phyloP scores from a whole-genome alignment of 2,888 invertebrate species.

The Clostera curtula region DNA sequence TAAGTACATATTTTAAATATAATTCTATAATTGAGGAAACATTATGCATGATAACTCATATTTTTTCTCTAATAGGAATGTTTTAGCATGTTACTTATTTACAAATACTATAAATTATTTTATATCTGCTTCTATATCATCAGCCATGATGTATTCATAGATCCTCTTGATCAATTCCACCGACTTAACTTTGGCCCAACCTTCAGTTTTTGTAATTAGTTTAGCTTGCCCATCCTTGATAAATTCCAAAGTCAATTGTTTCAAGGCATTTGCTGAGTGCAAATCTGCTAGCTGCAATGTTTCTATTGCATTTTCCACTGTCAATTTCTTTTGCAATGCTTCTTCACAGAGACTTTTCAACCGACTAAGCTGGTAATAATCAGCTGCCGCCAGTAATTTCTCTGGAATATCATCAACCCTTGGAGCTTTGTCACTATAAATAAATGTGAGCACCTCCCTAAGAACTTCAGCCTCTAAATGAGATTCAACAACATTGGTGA shows the following conservation, averaged over 20 bases:
- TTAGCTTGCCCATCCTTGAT: constrained; percentile 64
- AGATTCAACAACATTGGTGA: constrained; percentile 54
- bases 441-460: constrained; percentile 52
- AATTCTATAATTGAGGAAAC: no score
- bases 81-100: not conserved
- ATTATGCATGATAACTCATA: no score
- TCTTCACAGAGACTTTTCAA: constrained; percentile 60
- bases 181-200: constrained; percentile 57
- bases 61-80: no score
- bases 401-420: constrained; percentile 62
- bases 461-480: constrained; percentile 55
- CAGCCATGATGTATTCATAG: constrained; percentile 58
- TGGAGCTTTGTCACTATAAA: constrained; percentile 63
- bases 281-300: constrained; percentile 59
- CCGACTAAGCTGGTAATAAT: constrained; percentile 57
- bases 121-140: constrained; percentile 52
- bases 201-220: constrained; percentile 57
- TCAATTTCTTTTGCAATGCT: constrained; percentile 56
- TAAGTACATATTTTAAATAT: no score
- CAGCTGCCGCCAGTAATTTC: constrained; percentile 57
- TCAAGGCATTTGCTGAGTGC: constrained; percentile 53
- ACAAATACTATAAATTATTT: constrained; percentile 16
- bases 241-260: constrained; percentile 53
- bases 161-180: constrained; percentile 59
- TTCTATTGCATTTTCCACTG: constrained; percentile 63